phyloP scores from a whole-genome alignment of 1,140 invertebrate genomes.

The Hypothenemus hampei region DNA sequence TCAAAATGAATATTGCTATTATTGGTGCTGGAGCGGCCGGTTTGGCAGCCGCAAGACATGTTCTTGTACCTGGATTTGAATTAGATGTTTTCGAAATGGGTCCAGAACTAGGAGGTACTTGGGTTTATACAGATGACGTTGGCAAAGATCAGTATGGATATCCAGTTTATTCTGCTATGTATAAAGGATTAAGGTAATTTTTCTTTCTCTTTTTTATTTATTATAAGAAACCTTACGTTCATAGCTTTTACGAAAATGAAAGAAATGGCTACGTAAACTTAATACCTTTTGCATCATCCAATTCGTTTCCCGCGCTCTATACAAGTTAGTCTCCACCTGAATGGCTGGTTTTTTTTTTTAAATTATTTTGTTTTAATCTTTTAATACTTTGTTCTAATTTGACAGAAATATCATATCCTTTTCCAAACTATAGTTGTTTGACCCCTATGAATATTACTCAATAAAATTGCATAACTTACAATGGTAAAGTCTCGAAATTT shows the following conservation, averaged over 20 bases:
- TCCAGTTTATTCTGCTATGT: slow-evolving; percentile 85
- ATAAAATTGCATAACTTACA: too few species aligned
- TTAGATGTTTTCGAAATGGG: slow-evolving; percentile 67
- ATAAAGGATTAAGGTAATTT: slow-evolving; percentile 69
- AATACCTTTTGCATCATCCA: too few species aligned
- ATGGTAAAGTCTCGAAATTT: too few species aligned
- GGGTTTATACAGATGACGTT: slow-evolving; percentile 72
- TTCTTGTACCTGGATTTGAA: slow-evolving; percentile 41
- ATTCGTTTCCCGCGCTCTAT: too few species aligned
- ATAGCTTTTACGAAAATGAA: not conserved
- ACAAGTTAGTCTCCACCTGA: too few species aligned
- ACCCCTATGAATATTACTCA: too few species aligned
- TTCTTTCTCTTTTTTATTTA: not conserved
- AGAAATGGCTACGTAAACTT: not conserved
- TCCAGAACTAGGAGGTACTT: slow-evolving; percentile 76
- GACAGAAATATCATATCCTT: too few species aligned
- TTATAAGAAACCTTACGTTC: not conserved
- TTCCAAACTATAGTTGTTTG: too few species aligned
- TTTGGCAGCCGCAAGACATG: slow-evolving; percentile 54
- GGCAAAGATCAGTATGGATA: slow-evolving; percentile 68
- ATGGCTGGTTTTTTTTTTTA: too few species aligned
- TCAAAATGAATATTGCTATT: slow-evolving; percentile 53
- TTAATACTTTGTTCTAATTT: too few species aligned
- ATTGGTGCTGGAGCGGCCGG: slow-evolving; percentile 66
- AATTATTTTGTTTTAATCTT: too few species aligned